Evolutionary conservation across 2,888 invertebrate genomes (phyloP).

Genomic region (Copidosoma aretas): DNA sequence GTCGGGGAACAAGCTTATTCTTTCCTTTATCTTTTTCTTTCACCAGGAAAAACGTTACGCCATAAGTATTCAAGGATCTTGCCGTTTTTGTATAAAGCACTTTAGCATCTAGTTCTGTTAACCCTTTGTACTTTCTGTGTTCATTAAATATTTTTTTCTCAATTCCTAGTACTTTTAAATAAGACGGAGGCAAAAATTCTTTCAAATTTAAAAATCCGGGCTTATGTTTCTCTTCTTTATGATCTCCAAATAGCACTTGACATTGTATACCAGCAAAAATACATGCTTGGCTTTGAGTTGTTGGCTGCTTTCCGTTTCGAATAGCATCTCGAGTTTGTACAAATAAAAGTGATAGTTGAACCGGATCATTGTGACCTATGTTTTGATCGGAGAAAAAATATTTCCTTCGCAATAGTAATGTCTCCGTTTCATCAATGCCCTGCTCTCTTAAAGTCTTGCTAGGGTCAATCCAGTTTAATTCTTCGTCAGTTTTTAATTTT

Average conservation of each 20-base stretch:
- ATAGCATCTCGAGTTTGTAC: constrained; percentile 99
- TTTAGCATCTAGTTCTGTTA: constrained; percentile 94
- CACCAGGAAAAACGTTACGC: constrained; percentile 99
- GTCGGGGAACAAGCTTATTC: constrained; percentile 95
- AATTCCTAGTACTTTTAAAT: constrained; percentile 90
- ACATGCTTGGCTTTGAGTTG: constrained; percentile 93
- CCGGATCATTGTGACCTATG: constrained; percentile 96
- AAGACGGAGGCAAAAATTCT: constrained; percentile 96
- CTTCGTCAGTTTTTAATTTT: too few species aligned
- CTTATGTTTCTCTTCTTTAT: constrained; percentile 90
- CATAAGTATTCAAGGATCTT: constrained; percentile 93
- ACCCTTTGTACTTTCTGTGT: constrained; percentile 81
- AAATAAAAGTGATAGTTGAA: constrained; percentile 94
- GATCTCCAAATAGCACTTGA: constrained; percentile 98
- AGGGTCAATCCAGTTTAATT: constrained; percentile 95
- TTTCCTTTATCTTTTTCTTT: constrained; percentile 99
- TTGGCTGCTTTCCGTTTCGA: constrained; percentile 95
- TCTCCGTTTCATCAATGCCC: constrained; percentile 92
- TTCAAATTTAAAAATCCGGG: constrained; percentile 82
- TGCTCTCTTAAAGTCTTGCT: constrained; percentile 96
- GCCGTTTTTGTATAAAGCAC: constrained; percentile 96
- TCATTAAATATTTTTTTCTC: constrained; percentile 97
- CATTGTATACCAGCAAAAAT: constrained; percentile 98
- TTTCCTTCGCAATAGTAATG: constrained; percentile 88
- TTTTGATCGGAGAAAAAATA: constrained; percentile 99